Evolutionary conservation across 2,888 invertebrate genomes (phyloP), one percentile per base, ranked within the genome.

Genomic region (Noctua janthe): DNA sequence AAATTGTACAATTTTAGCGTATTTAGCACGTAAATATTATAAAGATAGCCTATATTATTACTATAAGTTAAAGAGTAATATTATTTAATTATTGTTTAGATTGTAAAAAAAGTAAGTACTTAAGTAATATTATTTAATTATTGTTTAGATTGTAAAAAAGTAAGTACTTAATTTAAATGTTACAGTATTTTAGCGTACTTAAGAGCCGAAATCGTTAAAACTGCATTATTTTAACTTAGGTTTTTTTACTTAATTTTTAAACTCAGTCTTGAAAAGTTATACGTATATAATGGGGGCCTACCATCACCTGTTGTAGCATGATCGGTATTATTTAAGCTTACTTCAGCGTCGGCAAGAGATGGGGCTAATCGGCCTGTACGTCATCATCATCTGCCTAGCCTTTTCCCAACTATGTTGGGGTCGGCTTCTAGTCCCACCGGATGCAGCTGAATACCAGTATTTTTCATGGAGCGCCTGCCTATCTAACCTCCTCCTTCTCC

Each of bases 161-260:
- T 66, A 66, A 47, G 70, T 87, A 86, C 84, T 87, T 87, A 82
- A 80, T 71, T 43, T 62, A 49, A 79, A 80, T 69, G 54, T 76
- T 76, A 73, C 86, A 87, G 87, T 87, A 87, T 87, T 87, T 71
- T 74, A 78, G 43, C 15, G 74, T 81, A 76, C 56, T 70, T 80
- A 86, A 59, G 59, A 49, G 62, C 66, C 39, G 10, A 35, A 71
- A 15, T 74, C 54, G 15, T 67, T 66, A 64, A 62, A 62, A 3
- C 5, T 7, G 5, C 23, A 35, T 11, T 56, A 56, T 56, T 1
- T n/a, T 62, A 29, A 6, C 13, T 29, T 15, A 56, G 10, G 4
- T 11, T 73, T 62, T 62, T 54, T 67, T 29, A 35, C 35, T 54
- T 49, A 29, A 56, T 35, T n/a, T 59, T 59, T n/a, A 23, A 49